phyloP scores from a whole-genome alignment of 2,797 vertebrate genomes.

The Phataginus tricuspis region DNA sequence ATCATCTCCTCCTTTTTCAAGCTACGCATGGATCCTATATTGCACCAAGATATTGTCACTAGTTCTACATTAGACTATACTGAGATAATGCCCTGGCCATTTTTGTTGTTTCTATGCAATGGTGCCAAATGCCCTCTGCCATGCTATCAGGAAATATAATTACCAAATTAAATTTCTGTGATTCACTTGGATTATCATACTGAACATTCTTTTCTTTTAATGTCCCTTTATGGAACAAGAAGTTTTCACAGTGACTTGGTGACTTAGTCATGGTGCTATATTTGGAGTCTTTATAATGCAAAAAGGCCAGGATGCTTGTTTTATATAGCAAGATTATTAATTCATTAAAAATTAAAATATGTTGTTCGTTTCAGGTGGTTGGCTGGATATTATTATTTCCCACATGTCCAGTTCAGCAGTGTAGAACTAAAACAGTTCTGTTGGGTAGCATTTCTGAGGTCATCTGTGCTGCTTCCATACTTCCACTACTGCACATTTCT shows the following conservation, averaged over 20 bases:
- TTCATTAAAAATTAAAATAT: conserved; percentile 82
- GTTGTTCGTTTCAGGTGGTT: conserved; percentile 31
- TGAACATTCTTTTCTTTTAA: conserved; percentile 6
- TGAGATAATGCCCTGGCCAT: background rate
- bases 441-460: background rate
- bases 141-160: conserved; percentile 35
- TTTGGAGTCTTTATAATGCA: conserved; percentile 42
- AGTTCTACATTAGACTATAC: conserved; percentile 9
- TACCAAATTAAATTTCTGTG: conserved; percentile 69
- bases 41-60: background rate
- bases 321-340: conserved; percentile 72
- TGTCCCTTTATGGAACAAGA: conserved; percentile 32
- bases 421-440: background rate
- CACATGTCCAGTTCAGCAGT: background rate
- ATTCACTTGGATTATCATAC: conserved; percentile 43
- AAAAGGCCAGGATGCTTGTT: conserved; percentile 70
- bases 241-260: conserved; percentile 61
- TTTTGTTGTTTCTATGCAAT: background rate
- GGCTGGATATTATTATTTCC: conserved; percentile 31
- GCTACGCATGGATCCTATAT: background rate
- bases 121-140: conserved; percentile 5
- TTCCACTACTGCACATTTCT: background rate
- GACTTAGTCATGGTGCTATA: conserved; percentile 69
- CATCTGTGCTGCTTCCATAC: background rate
- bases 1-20: conserved; percentile 1